A percentile compares a stretch with the other conserved stretches of the same genome.
phyloP scores from a whole-genome alignment of 1,140 invertebrate genomes.

The Plutomurus gul region DNA sequence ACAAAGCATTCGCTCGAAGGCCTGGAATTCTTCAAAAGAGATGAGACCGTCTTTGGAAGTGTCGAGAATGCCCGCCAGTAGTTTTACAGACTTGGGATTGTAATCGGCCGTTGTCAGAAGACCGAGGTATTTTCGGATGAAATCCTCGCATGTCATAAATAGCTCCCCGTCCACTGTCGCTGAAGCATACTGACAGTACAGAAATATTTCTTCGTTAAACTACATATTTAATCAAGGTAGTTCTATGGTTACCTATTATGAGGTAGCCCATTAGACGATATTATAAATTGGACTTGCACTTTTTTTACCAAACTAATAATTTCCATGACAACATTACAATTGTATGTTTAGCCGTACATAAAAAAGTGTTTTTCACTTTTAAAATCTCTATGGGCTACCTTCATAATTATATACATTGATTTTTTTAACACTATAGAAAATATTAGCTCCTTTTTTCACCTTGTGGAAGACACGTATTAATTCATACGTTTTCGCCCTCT shows the following conservation, averaged over 20 bases:
- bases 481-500: neutral
- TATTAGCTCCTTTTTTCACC: neutral
- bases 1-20: conserved; percentile 94
- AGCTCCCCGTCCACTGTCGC: conserved; percentile 80
- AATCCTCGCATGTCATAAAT: conserved; percentile 90
- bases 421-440: too few species aligned
- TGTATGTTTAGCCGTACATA: neutral
- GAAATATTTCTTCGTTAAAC: neutral
- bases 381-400: too few species aligned
- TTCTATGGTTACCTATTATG: too few species aligned
- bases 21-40: conserved; percentile 95
- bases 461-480: neutral
- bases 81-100: conserved; percentile 83
- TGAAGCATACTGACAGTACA: conserved; percentile 68
- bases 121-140: conserved; percentile 88
- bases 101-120: conserved; percentile 76
- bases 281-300: too few species aligned
- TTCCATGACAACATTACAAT: too few species aligned
- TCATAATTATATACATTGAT: too few species aligned
- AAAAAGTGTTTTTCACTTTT: neutral
- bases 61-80: conserved; percentile 93
- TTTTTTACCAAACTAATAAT: too few species aligned
- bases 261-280: too few species aligned
- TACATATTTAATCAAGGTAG: too few species aligned
- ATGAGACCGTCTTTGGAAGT: conserved; percentile 98